Evolutionary conservation across 2,113 vertebrate genomes (phyloP).

Genomic region (Pongo abelii): DNA sequence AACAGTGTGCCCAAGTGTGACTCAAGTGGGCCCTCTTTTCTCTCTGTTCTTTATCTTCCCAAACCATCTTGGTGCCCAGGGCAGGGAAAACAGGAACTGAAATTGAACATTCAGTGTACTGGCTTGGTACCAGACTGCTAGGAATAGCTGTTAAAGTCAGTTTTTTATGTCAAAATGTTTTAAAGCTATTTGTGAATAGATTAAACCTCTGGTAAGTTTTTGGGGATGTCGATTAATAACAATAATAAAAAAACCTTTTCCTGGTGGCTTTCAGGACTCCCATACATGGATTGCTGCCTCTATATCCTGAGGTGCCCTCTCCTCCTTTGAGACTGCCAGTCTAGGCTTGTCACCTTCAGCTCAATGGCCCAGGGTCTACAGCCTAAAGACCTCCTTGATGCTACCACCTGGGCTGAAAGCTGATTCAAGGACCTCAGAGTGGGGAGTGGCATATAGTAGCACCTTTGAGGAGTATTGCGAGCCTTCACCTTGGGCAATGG

Average conservation of each 20-base stretch:
- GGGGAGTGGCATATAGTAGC: background rate
- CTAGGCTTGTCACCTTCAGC: background rate
- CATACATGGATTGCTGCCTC: background rate
- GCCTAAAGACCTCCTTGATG: background rate
- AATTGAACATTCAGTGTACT: slow-evolving; percentile 23
- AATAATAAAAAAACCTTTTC: background rate
- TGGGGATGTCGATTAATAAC: background rate
- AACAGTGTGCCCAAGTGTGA: background rate
- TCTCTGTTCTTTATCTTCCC: background rate
- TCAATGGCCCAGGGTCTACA: background rate
- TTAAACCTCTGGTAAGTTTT: slow-evolving; percentile 43
- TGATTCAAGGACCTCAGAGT: background rate
- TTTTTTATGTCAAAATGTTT: slow-evolving; percentile 32
- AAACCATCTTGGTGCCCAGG: slow-evolving; percentile 8
- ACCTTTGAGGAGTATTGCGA: background rate
- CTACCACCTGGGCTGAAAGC: background rate
- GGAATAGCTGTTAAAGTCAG: slow-evolving; percentile 25
- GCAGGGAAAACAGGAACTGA: slow-evolving; percentile 36
- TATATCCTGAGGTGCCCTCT: background rate
- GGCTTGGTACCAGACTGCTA: slow-evolving; percentile 4
- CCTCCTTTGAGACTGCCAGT: background rate
- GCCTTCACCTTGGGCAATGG: background rate
- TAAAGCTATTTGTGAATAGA: slow-evolving; percentile 47
- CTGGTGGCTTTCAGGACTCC: background rate
- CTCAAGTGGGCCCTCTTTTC: background rate